Base-by-base conservation (phyloP, 2,797 vertebrate species). In the Gymnopithys bicolor region DNA sequence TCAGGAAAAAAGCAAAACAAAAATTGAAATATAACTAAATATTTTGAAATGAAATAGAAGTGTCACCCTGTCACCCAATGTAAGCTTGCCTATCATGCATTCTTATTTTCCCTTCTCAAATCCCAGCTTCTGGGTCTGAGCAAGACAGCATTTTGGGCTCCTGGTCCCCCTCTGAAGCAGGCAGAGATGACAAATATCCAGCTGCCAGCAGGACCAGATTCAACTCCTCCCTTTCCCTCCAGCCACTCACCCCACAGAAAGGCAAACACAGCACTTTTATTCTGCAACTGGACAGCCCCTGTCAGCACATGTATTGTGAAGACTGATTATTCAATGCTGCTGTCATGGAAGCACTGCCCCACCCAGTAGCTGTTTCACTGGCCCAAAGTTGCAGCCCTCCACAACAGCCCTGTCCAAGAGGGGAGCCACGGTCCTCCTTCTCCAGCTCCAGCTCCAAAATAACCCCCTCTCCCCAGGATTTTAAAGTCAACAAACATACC, bases 141-240 rank as follows among this genome's bases (percentile, higher is more conserved):
- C 17, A 45, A 39, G 25, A 24, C 13, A 81, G 30, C 8, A 67
- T 74, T 83, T 58, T 14, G 45, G 63, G 41, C 19, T 84, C 37
- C 23, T 11, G 0, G 3, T 14, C 12, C 39, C 1, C 0, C 45
- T 81, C 49, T 0, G 0, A 78, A 79, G 39, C 35, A 45, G 51
- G 48, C 48, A 66, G 48, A 73, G n/a, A 48, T 39, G 30, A 4
- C 1, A 62, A 87, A 60, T 0, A 0, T 10, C 11, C 41, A 32
- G 30, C 17, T 4, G 4, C 18, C 0, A 0, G n/a, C 41, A 84
- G 45, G 22, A 69, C 17, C 2, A 2, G 14, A 6, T 56, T 37
- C 66, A 74, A 17, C 13, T 19, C 21, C 62, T 80, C 45, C 60
- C 25, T 24, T 68, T 82, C 23, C n/a, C 16, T 55, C 32, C 39